Percentiles rank a stretch among this genome's conserved stretches.
phyloP scores from a whole-genome alignment of 1,140 invertebrate genomes.

The Caerostris darwini region DNA sequence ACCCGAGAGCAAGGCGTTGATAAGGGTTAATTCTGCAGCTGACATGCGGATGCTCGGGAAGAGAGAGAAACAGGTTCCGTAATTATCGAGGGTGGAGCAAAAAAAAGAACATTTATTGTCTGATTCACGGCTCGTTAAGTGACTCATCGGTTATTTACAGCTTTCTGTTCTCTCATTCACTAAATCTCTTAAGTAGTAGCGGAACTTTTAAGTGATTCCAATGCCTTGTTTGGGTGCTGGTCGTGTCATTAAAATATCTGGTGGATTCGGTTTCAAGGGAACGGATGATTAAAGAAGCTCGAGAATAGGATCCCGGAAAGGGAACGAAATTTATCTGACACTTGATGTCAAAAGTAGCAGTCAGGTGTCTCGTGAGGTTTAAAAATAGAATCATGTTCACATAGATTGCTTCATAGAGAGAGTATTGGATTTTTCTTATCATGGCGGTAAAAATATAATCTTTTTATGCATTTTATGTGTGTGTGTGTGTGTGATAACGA shows the following conservation, averaged over 20 bases:
- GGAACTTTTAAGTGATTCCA: constrained; percentile 46
- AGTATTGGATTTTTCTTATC: too few relatives aligned
- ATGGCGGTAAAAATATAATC: too few relatives aligned
- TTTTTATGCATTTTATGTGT: too few relatives aligned
- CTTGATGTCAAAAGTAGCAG: not conserved
- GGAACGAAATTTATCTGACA: not conserved
- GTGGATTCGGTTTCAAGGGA: not conserved
- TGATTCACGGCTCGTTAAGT: constrained; percentile 72
- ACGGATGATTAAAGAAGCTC: not conserved
- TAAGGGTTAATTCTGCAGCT: constrained; percentile 70
- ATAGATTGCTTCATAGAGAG: not conserved
- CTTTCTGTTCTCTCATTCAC: constrained; percentile 64
- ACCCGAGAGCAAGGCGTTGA: constrained; percentile 60
- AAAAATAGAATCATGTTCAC: not conserved
- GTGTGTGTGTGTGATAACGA: too few relatives aligned
- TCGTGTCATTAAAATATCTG: not conserved
- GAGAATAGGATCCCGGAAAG: not conserved
- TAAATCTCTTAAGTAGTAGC: constrained; percentile 56
- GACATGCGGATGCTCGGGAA: constrained; percentile 30
- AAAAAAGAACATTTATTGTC: constrained; percentile 48
- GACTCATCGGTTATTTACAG: constrained; percentile 70
- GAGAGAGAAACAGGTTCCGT: constrained; percentile 67
- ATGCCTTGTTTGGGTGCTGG: constrained; percentile 33
- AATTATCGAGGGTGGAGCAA: constrained; percentile 74
- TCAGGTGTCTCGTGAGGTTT: not conserved